phyloP scores from a whole-genome alignment of 2,113 vertebrate genomes.

The Actinemys pallida region DNA sequence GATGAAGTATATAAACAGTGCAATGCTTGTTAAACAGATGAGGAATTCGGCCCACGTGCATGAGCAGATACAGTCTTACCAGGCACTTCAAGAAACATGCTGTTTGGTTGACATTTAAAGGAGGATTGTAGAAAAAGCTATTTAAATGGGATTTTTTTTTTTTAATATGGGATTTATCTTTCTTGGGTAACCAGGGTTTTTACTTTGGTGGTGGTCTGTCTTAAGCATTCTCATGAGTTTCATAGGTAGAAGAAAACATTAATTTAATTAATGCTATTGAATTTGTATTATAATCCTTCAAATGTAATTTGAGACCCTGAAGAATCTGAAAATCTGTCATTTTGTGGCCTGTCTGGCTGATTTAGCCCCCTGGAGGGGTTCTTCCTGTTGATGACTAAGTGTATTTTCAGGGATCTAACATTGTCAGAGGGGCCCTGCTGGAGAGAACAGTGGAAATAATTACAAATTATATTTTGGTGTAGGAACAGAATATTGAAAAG shows the following conservation, averaged over 20 bases:
- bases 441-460: background rate
- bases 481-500: background rate
- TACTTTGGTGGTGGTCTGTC: conserved; percentile 22
- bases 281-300: conserved; percentile 57
- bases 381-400: background rate
- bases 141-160: conserved; percentile 49
- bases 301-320: background rate
- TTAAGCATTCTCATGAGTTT: conserved; percentile 48
- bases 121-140: conserved; percentile 23
- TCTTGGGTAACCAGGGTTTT: conserved; percentile 35
- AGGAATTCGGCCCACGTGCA: conserved; percentile 57
- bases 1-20: conserved; percentile 53
- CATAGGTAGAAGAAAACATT: conserved; percentile 52
- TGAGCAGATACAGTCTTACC: conserved; percentile 40
- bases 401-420: background rate
- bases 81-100: conserved; percentile 6
- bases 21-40: conserved; percentile 40
- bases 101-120: conserved; percentile 49
- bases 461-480: background rate
- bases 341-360: background rate
- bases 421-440: background rate
- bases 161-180: background rate
- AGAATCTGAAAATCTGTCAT: background rate
- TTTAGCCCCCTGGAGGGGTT: background rate
- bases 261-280: conserved; percentile 53